A percentile compares a stretch with the other conserved stretches of the same genome.
Conservation (phyloP, 2,797 vertebrate genomes). For the Acanthis flammea region DNA sequence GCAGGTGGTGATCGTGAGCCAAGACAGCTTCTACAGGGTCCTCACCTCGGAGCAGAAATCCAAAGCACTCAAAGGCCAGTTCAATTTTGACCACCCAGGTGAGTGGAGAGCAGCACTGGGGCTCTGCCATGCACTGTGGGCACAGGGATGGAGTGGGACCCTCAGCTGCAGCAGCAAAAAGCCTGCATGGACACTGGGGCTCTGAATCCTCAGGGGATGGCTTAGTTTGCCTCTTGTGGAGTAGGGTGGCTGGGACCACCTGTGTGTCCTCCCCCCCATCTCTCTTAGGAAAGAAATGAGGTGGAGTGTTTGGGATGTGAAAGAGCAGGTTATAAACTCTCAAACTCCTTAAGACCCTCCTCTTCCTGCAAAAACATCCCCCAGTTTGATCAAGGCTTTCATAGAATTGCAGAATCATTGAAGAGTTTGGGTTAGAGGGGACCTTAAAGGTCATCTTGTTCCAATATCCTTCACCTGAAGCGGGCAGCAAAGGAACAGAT, state of each 20-base stretch:
- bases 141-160: not conserved
- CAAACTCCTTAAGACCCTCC: not conserved
- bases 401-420: not conserved
- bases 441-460: not conserved
- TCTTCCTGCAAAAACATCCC: not conserved
- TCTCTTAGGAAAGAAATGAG: not conserved
- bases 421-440: not conserved
- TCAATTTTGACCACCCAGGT: constrained; percentile 99
- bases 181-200: not conserved
- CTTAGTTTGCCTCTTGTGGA: not conserved
- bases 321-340: not conserved
- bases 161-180: not conserved
- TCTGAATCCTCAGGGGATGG: not conserved
- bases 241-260: not conserved
- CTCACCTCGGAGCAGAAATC: constrained; percentile 94
- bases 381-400: not conserved
- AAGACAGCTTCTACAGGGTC: constrained; percentile 96
- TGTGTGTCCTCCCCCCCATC: not conserved
- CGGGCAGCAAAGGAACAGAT: not conserved
- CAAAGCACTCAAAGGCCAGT: constrained; percentile 93
- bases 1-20: constrained; percentile 94
- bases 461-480: not conserved
- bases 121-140: rapidly evolving
- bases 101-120: not conserved
- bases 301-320: not conserved